A percentile compares a stretch with the other conserved stretches of the same genome.
phyloP scores from a whole-genome alignment of 2,888 invertebrate genomes.

The Electrophaes corylata region DNA sequence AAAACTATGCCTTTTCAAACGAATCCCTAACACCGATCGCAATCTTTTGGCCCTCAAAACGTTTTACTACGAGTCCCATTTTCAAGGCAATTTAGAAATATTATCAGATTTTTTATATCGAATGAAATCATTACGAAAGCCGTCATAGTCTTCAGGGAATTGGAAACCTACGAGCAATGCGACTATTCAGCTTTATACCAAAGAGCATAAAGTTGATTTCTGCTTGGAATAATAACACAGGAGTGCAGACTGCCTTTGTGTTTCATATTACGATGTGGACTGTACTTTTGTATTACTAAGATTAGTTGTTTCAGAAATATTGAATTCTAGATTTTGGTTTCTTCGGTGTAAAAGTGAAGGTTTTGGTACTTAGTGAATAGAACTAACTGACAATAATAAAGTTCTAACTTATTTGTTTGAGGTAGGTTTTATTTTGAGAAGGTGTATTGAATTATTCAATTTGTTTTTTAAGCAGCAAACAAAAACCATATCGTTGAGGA shows the following conservation, averaged over 20 bases:
- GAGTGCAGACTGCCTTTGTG: conserved; percentile 11
- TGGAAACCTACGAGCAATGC: conserved; percentile 3
- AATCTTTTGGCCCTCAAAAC: conserved; percentile 26
- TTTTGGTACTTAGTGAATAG: not conserved
- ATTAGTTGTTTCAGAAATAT: conserved; percentile 18
- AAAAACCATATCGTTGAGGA: too few relatives aligned
- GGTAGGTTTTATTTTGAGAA: not conserved
- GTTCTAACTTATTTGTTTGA: not conserved
- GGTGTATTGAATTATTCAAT: too few relatives aligned
- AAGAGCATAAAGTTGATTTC: conserved; percentile 11
- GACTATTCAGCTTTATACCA: conserved; percentile 12
- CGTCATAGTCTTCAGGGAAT: conserved; percentile 24
- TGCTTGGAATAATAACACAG: not conserved
- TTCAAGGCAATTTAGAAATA: conserved; percentile 29
- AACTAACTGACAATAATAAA: conserved; percentile 4
- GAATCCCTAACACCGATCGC: conserved; percentile 28
- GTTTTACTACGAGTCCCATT: conserved; percentile 32
- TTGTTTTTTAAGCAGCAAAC: too few relatives aligned
- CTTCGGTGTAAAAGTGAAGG: not conserved
- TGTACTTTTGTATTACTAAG: conserved; percentile 9
- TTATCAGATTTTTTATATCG: conserved; percentile 32
- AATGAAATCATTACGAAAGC: conserved; percentile 29
- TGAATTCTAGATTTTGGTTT: conserved; percentile 22
- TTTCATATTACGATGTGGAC: conserved; percentile 13
- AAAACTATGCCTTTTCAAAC: conserved; percentile 34